Evolutionary conservation across 1,140 invertebrate species (phyloP), one percentile per base, ranked within the genome.

Genomic region (Drosophila miranda): DNA sequence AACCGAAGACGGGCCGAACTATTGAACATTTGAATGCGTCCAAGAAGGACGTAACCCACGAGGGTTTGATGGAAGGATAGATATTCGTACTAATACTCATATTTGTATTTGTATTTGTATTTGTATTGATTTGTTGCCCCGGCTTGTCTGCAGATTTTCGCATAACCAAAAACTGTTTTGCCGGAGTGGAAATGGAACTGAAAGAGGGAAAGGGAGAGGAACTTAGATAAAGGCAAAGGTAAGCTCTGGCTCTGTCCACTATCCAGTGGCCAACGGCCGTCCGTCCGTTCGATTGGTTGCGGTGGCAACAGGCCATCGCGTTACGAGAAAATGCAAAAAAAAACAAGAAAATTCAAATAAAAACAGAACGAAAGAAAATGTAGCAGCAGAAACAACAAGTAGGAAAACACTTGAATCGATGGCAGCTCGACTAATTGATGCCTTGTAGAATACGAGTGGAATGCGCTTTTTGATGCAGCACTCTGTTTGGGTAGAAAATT

Each of bases 261-360:
- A 38, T 11, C 45, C 44, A 9, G 19, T 3, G 43, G 9, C 21
- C 42, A 23, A 48, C 8, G 34, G 49, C 55, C 46, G 34, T 53
- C 55, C 46, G 52, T 49, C n/a, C 34, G 48, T 54, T 43, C 68
- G 75, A 79, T 81, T 70, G 77, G 81, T 84, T 81, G 69, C 64
- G 77, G 55, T 87, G 74, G 74, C 78, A 86, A 87, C 82, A 61
- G 68, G 41, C 62, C 77, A 61, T 58, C 46, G 58, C 44, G 75
- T 81, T 84, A 69, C 81, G 54, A 81, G 68, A 51, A 42, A 41
- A 48, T 86, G 68, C 51, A 42, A 41, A 48, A 14, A 8, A 19
- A 23, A 19, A 8, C 38, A 14, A 19, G 14, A 41, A 42, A 51
- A 51, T 19, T 38, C 34, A 45, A 34, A 7, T 28, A 44, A 11